Evolutionary conservation across 2,888 invertebrate genomes (phyloP), one percentile per base, ranked within the genome.

Genomic region (Cantharis nigra): DNA sequence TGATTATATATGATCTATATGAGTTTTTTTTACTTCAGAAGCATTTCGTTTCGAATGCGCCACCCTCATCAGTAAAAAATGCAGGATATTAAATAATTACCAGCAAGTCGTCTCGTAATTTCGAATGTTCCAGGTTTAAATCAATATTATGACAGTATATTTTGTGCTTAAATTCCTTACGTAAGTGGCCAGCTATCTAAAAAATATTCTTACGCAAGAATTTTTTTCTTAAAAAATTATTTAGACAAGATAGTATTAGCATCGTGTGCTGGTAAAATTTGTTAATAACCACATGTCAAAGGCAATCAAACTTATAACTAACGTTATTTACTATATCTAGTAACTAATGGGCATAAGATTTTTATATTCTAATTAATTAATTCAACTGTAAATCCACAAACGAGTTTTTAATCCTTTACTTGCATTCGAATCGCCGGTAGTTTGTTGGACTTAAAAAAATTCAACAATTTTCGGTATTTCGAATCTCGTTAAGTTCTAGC

Each of bases 241-340:
- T 49, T 49, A 49, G 49, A 49, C 49, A 49, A 49, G 49, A 49
- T 49, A n/a, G n/a, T 49, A 49, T 49, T 64, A 64, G 20, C 20
- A 64, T 64, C 20, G 20, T 64, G 65, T 67, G 26, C 20, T 23
- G 65, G 23, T 67, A 67, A 23, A 67, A 23, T 23, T 26, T 67
- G 20, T 20, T 67, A 23, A 67, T 23, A 23, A 67, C 23, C 20
- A 67, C 65, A 67, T 23, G 65, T 67, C 65, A 67, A 67, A 67
- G 65, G 65, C 65, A 67, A 67, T 67, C 26, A 23, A 67, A 20
- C n/a, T 67, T 67, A 67, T n/a, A 20, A 67, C 65, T 67, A 26
- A 67, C 65, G 65, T 67, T 67, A 67, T 67, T 67, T 67, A 67
- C 65, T 67, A n/a, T 67, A 67, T 67, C 65, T 67, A 20, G 65